phyloP scores from a whole-genome alignment of 1,140 invertebrate species.

The Triops longicaudatus region DNA sequence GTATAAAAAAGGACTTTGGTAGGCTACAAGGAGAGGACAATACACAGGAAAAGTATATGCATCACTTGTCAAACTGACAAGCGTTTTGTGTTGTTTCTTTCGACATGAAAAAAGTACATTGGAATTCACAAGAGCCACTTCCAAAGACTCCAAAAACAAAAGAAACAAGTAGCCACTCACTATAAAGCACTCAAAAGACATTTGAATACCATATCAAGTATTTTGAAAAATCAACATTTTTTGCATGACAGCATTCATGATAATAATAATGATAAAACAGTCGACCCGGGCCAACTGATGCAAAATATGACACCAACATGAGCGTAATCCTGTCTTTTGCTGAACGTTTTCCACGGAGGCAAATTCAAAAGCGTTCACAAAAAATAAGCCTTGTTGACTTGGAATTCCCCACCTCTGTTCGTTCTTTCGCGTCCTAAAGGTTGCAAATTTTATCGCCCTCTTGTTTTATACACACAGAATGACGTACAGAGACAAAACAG shows the following conservation, averaged over 20 bases:
- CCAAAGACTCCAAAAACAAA: not conserved
- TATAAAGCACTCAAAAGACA: slow-evolving; percentile 7
- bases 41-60: slow-evolving; percentile 9
- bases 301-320: slow-evolving; percentile 12
- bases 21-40: not conserved
- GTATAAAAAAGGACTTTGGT: slow-evolving; percentile 12
- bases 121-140: not conserved
- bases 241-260: not conserved
- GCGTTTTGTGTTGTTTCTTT: not conserved
- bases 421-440: not conserved
- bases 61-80: not conserved
- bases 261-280: not conserved
- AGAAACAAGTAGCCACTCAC: not conserved
- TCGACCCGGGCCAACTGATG: not conserved
- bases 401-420: not conserved
- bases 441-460: not conserved
- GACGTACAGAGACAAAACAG: not conserved
- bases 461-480: not conserved
- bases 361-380: not conserved
- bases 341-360: not conserved
- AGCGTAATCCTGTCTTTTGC: not conserved
- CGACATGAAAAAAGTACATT: not conserved
- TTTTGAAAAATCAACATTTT: not conserved
- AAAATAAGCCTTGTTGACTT: not conserved
- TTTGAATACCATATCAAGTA: slow-evolving; percentile 7